Conservation (phyloP, 2,888 invertebrate genomes). For the Nymphalis polychloros region DNA sequence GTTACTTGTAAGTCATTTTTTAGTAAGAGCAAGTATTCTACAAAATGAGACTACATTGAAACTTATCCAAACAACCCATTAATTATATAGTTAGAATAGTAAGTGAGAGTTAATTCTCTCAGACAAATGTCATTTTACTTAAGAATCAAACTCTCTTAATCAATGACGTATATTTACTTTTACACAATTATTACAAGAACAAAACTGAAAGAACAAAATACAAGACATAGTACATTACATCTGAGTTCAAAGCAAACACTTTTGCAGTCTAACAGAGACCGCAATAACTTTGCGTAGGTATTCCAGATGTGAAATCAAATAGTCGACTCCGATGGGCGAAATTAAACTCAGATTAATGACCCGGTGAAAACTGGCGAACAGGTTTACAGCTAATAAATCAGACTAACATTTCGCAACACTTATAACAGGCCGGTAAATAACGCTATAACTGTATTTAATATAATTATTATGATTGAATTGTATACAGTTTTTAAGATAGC, state of each 20-base stretch:
- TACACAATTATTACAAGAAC: too few relatives aligned
- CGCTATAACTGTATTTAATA: neutral
- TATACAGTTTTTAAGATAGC: too few relatives aligned
- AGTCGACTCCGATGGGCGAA: conserved; percentile 24
- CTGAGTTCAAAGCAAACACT: conserved; percentile 37
- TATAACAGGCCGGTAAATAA: conserved; percentile 8
- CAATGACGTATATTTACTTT: too few relatives aligned
- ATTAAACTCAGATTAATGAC: conserved; percentile 33
- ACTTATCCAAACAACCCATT: too few relatives aligned
- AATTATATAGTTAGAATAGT: too few relatives aligned
- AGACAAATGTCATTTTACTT: neutral
- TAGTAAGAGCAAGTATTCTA: too few relatives aligned
- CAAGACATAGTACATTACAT: conserved; percentile 17
- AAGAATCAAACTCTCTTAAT: neutral
- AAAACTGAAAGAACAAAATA: conserved; percentile 31
- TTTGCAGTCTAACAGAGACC: conserved; percentile 42
- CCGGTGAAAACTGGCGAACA: conserved; percentile 13
- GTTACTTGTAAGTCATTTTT: too few relatives aligned
- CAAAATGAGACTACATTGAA: too few relatives aligned
- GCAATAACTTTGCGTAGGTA: conserved; percentile 45
- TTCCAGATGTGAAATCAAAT: conserved; percentile 41
- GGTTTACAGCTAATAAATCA: conserved; percentile 7
- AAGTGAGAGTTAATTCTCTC: too few relatives aligned
- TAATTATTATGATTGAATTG: too few relatives aligned
- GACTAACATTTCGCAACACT: neutral